These are phyloP conservation scores for Melanerpes aurifrons DNA, from an alignment of 2,113 vertebrate genomes.

Conservation along the genomic window DNA sequence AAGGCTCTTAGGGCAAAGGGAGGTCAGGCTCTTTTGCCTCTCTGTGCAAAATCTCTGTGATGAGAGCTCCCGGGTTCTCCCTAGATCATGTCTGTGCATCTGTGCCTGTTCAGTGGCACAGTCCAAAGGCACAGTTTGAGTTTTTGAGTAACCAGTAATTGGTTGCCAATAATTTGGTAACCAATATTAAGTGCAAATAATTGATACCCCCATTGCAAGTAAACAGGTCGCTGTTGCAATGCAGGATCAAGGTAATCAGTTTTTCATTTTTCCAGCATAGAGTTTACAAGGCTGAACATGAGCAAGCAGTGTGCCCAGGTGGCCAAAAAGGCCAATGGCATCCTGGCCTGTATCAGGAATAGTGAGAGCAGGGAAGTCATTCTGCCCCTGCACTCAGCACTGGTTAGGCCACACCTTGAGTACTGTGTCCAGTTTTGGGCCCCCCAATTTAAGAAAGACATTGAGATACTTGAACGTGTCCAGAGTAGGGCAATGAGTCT, in stretches of 20 bases:
- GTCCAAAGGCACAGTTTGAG: background rate
- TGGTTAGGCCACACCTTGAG: too few species aligned
- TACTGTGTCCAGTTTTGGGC: too few species aligned
- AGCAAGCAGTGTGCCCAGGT: too few species aligned
- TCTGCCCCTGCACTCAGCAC: too few species aligned
- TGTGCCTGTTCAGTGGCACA: background rate
- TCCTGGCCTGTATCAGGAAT: too few species aligned
- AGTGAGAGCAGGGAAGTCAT: too few species aligned
- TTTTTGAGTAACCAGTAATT: background rate
- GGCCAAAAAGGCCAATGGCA: too few species aligned
- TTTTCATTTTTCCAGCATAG: rapidly evolving
- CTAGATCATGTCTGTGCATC: background rate
- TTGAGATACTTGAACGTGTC: too few species aligned
- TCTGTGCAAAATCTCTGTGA: background rate
- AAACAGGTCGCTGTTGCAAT: background rate
- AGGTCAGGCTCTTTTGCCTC: background rate
- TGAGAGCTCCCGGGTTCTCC: rapidly evolving
- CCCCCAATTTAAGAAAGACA: too few species aligned
- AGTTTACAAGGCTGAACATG: background rate
- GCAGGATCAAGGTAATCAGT: background rate
- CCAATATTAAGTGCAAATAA: background rate
- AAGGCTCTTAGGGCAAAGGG: background rate
- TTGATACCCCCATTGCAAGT: background rate
- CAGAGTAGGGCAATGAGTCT: too few species aligned
- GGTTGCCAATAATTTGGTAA: too few species aligned